These are phyloP conservation scores for Pelobates fuscus DNA, from an alignment of 2,113 vertebrate genomes.

Conservation along the genomic window DNA sequence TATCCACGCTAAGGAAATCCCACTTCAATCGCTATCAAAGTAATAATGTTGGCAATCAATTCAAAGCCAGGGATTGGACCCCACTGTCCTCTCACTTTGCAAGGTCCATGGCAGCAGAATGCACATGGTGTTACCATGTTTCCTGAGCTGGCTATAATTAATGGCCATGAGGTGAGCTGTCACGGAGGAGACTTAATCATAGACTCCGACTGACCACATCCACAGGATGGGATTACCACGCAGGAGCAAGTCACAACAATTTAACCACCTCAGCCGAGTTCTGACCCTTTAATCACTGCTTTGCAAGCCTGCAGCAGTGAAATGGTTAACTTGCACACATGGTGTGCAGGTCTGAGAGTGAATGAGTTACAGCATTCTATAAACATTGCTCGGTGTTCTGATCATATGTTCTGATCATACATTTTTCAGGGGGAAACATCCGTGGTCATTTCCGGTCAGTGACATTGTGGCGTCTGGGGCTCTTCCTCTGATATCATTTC, in stretches of 20 bases:
- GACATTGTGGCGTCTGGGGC: slow-evolving; percentile 23
- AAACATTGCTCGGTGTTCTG: neutral
- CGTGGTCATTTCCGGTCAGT: neutral
- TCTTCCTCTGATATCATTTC: slow-evolving; percentile 63
- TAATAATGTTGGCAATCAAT: too few relatives aligned
- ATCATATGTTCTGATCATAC: slow-evolving; percentile 7
- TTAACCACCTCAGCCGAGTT: neutral
- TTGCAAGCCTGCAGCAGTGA: neutral
- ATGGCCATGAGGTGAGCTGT: slow-evolving; percentile 33
- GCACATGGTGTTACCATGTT: neutral
- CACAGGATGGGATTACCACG: slow-evolving; percentile 37
- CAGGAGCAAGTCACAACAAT: slow-evolving; percentile 17
- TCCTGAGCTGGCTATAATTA: slow-evolving; percentile 33
- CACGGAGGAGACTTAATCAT: slow-evolving; percentile 9
- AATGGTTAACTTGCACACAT: too few relatives aligned
- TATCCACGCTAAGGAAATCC: too few relatives aligned
- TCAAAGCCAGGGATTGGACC: too few relatives aligned
- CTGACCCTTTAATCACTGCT: too few relatives aligned
- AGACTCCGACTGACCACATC: slow-evolving; percentile 41
- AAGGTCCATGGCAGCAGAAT: too few relatives aligned
- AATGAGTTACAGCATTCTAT: neutral
- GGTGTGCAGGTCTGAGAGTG: too few relatives aligned
- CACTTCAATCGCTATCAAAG: too few relatives aligned
- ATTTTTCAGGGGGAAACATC: neutral
- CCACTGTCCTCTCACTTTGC: too few relatives aligned